Evolutionary conservation across 1,140 invertebrate genomes (phyloP), one percentile per base, ranked within the genome.

Genomic region (Solenopsis fugax): DNA sequence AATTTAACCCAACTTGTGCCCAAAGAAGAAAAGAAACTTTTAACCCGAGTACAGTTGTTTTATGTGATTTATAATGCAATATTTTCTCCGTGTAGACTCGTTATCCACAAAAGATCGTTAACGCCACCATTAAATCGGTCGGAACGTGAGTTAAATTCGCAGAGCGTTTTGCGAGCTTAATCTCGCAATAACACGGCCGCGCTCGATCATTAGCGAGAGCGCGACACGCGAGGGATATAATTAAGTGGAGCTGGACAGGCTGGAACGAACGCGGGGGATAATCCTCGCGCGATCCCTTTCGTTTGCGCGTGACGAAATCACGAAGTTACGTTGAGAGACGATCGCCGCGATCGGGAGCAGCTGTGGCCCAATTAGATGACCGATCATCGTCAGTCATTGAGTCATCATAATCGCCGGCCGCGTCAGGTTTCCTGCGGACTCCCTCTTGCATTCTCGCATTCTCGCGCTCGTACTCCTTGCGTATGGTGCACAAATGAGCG

Each of bases 331-430:
- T 34, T 16, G 41, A 34, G 41, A 13, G 21, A 56, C 64, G 78
- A 73, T 60, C 45, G 24, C 10, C n/a, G 62, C 45, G 34, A 80
- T 69, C 34, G 50, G 13, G 62, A 54, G 45, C 41, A 50, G 58
- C n/a, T 71, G 58, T 7, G 48, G 37, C 50, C n/a, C 37, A 88
- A 78, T 88, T 69, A 67, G 29, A 56, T 50, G 52, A 56, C 67
- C 72, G 71, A 77, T 60, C 18, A 50, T 88, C 87, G 50, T 18
- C 16, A 16, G 3, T 24, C 45, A 65, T 86, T 88, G 87, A 88
- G 65, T 88, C 73, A 88, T 72, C 73, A 5, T 52, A 48, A 48
- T 21, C 58, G 45, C 21, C 18, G 50, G 10, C 24, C 29, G 50
- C 41, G 50, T 65, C 18, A 52, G 29, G 12, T 80, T 52, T 37